phyloP scores from a whole-genome alignment of 1,140 invertebrate species.

The Drosophila sucinea region DNA sequence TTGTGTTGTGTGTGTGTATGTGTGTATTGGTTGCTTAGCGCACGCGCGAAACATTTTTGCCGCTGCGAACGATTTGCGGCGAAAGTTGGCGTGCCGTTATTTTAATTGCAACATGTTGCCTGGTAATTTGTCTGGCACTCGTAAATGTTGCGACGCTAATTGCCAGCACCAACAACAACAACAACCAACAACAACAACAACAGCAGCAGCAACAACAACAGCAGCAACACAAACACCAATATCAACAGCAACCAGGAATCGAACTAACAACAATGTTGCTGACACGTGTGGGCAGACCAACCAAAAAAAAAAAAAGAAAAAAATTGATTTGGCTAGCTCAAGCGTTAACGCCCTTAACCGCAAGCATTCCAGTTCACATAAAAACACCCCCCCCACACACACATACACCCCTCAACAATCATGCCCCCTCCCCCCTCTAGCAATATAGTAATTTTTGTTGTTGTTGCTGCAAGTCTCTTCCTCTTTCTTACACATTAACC shows the following conservation, averaged over 20 bases:
- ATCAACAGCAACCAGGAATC: constrained; percentile 6
- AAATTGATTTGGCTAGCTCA: constrained; percentile 63
- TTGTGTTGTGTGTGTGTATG: constrained; percentile 32
- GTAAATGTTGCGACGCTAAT: constrained; percentile 78
- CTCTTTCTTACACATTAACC: constrained; percentile 62
- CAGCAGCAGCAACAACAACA: constrained; percentile 30
- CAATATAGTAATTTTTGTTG: too few relatives aligned
- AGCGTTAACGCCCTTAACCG: constrained; percentile 61
- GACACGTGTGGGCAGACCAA: constrained; percentile 39
- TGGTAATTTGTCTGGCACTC: constrained; percentile 78
- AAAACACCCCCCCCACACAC: background rate
- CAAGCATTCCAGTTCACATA: constrained; percentile 38
- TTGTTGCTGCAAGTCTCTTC: background rate
- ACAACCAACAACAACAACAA: constrained; percentile 13
- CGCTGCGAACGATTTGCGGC: constrained; percentile 58
- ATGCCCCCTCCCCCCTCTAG: background rate
- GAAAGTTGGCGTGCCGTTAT: constrained; percentile 80
- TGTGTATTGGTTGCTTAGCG: constrained; percentile 56
- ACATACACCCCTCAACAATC: background rate
- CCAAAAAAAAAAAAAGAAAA: too few relatives aligned
- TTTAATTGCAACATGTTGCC: constrained; percentile 80
- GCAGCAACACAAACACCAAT: constrained; percentile 25
- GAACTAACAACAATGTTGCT: constrained; percentile 44
- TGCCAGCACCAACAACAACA: constrained; percentile 44
- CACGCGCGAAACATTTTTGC: constrained; percentile 74